Conservation (phyloP, 2,888 invertebrate genomes). For the Lottia scabra region DNA sequence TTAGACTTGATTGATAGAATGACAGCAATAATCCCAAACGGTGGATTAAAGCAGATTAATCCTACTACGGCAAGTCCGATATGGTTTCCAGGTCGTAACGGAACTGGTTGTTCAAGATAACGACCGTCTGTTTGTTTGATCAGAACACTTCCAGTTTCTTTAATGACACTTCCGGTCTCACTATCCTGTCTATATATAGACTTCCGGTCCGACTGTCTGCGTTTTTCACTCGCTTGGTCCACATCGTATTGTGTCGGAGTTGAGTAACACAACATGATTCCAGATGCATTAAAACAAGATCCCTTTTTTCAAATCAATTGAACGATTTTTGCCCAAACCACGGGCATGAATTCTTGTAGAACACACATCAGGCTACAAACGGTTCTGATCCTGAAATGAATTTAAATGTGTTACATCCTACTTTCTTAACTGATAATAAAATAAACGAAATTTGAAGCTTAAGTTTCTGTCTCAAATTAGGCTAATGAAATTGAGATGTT, state of each 20-base stretch:
- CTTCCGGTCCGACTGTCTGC: conserved; percentile 6
- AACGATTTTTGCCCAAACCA: too few species aligned
- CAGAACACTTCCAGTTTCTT: conserved; percentile 28
- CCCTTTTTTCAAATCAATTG: too few species aligned
- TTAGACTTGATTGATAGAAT: conserved; percentile 38
- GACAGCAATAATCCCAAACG: conserved; percentile 35
- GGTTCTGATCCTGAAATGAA: too few species aligned
- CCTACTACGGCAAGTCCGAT: conserved; percentile 37
- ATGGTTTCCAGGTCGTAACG: conserved; percentile 29
- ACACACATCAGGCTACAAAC: too few species aligned
- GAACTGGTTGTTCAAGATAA: conserved; percentile 21
- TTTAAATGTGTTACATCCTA: too few species aligned
- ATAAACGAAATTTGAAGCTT: too few species aligned
- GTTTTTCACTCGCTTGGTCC: conserved; percentile 21
- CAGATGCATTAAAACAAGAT: too few species aligned
- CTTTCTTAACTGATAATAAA: too few species aligned
- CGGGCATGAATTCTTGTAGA: too few species aligned
- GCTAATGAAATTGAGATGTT: too few species aligned
- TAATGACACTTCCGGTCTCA: conserved; percentile 21
- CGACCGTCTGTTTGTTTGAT: conserved; percentile 33
- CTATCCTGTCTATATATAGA: conserved; percentile 16
- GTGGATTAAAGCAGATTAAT: conserved; percentile 37
- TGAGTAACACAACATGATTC: conserved; percentile 30
- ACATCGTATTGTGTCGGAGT: conserved; percentile 21
- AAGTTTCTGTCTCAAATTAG: too few species aligned